Evolutionary conservation across 2,888 invertebrate genomes (phyloP), one percentile per base, ranked within the genome.

Genomic region (Acrobasis suavella): DNA sequence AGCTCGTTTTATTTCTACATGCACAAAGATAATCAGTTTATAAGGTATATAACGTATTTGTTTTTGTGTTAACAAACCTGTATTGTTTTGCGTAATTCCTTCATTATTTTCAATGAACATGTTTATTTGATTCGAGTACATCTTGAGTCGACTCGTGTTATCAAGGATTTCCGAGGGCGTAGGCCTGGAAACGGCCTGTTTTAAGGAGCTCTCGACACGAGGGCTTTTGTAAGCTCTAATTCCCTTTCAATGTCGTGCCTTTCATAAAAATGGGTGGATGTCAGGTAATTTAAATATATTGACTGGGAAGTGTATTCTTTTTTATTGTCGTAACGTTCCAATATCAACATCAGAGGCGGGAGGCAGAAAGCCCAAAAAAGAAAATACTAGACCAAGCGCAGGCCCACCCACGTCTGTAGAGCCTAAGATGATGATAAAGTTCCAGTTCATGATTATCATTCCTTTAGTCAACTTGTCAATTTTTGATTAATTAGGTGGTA

Each of bases 81-180:
- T 73, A 77, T 73, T 72, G 69, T 70, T 69, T 68, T 69, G 69
- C 71, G 67, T 63, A 65, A 65, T 63, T 62, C 59, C 65, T 65
- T 72, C 77, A 79, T 81, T 77, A 80, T 80, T 77, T 79, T 79
- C 76, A 77, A 79, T 78, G 69, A 78, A 70, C 60, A 69, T 76
- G 74, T 78, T 81, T 77, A 71, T 73, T 77, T 73, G 74, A 74
- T 74, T 76, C 72, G 71, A 76, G 71, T 71, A 67, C 67, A 15
- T 60, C 64, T 65, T 67, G 66, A 69, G 62, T 66, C 66, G 69
- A 75, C 63, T 64, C 66, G 67, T 69, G 66, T 68, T 67, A 69
- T 72, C 70, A 64, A 69, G 63, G 62, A 58, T 16, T 54, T 64
- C 39, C 38, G 37, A 39, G 51, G 8, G 51, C 50, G 39, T 39